phyloP scores from a whole-genome alignment of 2,113 vertebrate genomes.

The Nesoenas mayeri region DNA sequence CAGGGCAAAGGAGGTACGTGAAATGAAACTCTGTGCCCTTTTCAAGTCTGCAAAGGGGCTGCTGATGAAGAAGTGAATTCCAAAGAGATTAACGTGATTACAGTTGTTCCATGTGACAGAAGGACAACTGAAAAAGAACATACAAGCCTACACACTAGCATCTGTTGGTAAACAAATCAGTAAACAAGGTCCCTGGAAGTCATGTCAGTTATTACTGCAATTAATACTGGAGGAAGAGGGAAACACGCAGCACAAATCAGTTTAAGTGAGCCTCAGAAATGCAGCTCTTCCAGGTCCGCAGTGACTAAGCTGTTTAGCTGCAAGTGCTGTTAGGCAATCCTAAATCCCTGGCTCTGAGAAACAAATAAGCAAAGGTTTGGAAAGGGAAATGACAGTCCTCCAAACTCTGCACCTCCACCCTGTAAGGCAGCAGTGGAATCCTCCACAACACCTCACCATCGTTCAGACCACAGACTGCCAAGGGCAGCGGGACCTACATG shows the following conservation, averaged over 20 bases:
- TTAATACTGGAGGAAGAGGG: not conserved
- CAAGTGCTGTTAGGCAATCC: not conserved
- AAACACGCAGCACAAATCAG: not conserved
- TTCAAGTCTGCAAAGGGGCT: not conserved
- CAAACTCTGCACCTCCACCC: not conserved
- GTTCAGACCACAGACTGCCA: not conserved
- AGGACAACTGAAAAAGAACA: not conserved
- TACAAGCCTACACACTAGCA: not conserved
- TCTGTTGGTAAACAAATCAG: not conserved
- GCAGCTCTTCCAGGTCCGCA: conserved; percentile 29
- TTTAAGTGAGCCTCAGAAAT: not conserved
- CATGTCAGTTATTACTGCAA: not conserved
- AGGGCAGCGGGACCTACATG: not conserved
- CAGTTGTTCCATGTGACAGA: not conserved
- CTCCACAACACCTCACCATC: accelerated
- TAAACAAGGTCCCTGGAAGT: not conserved
- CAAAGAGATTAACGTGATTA: not conserved
- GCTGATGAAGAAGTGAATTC: not conserved
- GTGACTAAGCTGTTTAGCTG: conserved; percentile 61
- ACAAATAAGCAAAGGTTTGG: not conserved
- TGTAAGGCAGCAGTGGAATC: not conserved
- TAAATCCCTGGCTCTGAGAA: not conserved
- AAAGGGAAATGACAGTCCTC: not conserved
- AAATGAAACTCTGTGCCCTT: not conserved
- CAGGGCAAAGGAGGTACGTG: not conserved